Evolutionary conservation across 2,113 vertebrate species (phyloP).

Genomic region (Microcebus murinus): DNA sequence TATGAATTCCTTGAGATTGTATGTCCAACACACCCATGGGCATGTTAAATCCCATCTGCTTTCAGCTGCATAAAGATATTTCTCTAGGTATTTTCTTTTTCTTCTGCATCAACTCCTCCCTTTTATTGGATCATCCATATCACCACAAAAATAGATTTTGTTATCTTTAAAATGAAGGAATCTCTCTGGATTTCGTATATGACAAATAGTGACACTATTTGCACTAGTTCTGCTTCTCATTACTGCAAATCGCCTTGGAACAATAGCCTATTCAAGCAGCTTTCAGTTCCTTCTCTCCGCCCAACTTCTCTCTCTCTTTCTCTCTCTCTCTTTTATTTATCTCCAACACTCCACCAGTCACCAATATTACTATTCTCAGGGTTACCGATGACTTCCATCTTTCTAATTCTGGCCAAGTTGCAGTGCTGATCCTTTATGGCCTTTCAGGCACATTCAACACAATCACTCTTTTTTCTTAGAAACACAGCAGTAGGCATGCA

Average conservation of each 20-base stretch:
- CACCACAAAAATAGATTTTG: background rate
- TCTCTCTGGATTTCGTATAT: background rate
- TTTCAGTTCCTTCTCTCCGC: background rate
- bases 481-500: background rate
- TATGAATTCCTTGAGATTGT: background rate
- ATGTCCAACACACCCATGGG: background rate
- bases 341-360: background rate
- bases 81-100: background rate
- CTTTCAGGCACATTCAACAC: background rate
- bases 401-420: background rate
- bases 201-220: background rate
- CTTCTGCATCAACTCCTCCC: background rate
- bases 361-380: background rate
- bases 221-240: background rate
- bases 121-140: background rate
- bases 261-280: background rate
- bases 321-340: background rate
- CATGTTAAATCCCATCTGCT: background rate
- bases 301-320: background rate
- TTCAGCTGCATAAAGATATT: background rate
- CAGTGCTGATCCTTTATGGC: background rate
- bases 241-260: background rate
- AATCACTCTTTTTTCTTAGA: background rate
- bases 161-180: background rate
- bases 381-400: background rate